phyloP scores from a whole-genome alignment of 2,797 vertebrate genomes.

The Sorex maritimensis region DNA sequence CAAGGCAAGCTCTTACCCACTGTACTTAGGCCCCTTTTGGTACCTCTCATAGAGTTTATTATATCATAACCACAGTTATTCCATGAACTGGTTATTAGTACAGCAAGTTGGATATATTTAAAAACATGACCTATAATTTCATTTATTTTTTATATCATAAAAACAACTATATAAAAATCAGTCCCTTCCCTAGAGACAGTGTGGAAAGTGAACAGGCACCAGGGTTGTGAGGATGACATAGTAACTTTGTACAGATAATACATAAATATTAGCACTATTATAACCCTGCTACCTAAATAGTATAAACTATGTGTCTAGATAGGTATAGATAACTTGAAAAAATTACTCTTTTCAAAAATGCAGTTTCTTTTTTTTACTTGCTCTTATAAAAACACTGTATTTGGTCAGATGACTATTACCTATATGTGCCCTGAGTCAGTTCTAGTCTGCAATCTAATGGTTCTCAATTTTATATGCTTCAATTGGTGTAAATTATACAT shows the following conservation, averaged over 20 bases:
- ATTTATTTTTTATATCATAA: slow-evolving; percentile 24
- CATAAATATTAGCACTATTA: too few relatives aligned
- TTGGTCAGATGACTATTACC: slow-evolving; percentile 47
- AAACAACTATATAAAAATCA: slow-evolving; percentile 34
- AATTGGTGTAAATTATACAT: slow-evolving; percentile 16
- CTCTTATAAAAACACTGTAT: slow-evolving; percentile 16
- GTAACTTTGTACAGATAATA: too few relatives aligned
- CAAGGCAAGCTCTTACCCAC: too few relatives aligned
- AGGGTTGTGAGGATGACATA: too few relatives aligned
- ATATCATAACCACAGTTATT: slow-evolving; percentile 6
- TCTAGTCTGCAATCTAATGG: slow-evolving; percentile 29
- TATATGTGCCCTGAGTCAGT: not conserved
- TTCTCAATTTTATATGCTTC: slow-evolving; percentile 57
- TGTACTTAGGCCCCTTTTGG: not conserved
- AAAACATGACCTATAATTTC: slow-evolving; percentile 12
- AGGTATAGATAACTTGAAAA: too few relatives aligned
- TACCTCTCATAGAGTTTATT: not conserved
- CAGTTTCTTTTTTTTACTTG: slow-evolving; percentile 24
- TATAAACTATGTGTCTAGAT: too few relatives aligned
- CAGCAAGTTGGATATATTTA: slow-evolving; percentile 31
- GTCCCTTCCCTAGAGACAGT: slow-evolving; percentile 30
- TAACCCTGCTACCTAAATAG: too few relatives aligned
- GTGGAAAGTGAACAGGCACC: too few relatives aligned
- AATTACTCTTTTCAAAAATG: slow-evolving; percentile 48
- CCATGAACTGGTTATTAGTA: slow-evolving; percentile 21